Conservation (phyloP, 2,113 vertebrate genomes). For the Furnarius figulus region DNA sequence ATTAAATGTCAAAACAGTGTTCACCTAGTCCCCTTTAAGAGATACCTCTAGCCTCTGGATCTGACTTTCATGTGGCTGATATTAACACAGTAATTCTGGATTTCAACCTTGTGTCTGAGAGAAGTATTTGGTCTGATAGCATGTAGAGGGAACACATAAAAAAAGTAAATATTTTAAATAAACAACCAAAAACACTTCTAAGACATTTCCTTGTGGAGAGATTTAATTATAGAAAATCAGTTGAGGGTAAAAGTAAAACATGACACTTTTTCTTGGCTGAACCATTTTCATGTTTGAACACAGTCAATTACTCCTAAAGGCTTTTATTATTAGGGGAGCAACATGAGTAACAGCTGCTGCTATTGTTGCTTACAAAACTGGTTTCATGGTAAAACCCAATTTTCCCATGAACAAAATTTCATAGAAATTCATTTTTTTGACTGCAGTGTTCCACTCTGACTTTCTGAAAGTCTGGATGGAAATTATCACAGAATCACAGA, state of each 20-base stretch:
- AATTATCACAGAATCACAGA: background rate
- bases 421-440: background rate
- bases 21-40: background rate
- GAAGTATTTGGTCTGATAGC: background rate
- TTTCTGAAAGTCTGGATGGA: background rate
- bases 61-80: background rate
- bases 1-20: background rate
- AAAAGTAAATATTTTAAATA: conserved; percentile 1
- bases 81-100: background rate
- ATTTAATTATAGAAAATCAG: conserved; percentile 14
- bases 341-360: background rate
- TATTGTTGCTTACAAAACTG: background rate
- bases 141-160: background rate
- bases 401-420: background rate
- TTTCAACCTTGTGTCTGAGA: background rate
- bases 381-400: background rate
- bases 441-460: background rate
- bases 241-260: background rate
- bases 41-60: background rate
- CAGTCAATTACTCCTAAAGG: background rate
- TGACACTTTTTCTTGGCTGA: background rate
- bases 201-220: background rate
- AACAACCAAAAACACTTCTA: background rate
- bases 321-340: background rate
- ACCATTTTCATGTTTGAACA: background rate